phyloP scores from a whole-genome alignment of 2,113 vertebrate genomes.

The Oceanodroma tethys region DNA sequence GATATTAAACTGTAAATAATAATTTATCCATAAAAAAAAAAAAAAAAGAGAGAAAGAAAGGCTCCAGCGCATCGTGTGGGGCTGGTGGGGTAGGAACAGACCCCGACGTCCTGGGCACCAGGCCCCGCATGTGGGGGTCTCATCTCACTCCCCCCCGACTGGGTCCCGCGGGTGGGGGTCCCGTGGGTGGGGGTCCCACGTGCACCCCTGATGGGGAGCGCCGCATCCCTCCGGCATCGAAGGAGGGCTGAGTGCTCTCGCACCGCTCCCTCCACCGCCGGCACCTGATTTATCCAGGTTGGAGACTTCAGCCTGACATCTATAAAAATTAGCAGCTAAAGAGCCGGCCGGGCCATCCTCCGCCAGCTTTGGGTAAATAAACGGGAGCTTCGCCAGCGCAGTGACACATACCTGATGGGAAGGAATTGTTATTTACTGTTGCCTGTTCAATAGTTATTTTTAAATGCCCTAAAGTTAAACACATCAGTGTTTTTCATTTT shows the following conservation, averaged over 20 bases:
- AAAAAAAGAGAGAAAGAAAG: no score
- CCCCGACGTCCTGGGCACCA: fast-evolving
- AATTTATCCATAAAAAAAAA: neutral
- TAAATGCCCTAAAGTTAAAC: neutral
- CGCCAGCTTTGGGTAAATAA: neutral
- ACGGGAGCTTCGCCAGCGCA: fast-evolving
- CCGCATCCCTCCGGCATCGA: fast-evolving
- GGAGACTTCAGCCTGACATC: neutral
- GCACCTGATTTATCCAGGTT: neutral
- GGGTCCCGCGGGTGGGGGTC: neutral
- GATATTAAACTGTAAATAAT: slow-evolving; percentile 60
- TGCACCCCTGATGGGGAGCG: fast-evolving
- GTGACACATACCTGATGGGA: neutral
- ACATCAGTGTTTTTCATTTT: neutral
- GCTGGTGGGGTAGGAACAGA: neutral
- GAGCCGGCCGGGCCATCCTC: fast-evolving
- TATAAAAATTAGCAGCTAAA: neutral
- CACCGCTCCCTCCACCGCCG: neutral
- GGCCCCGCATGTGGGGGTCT: fast-evolving
- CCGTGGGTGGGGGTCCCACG: fast-evolving
- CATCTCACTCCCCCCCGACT: neutral
- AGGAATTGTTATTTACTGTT: neutral
- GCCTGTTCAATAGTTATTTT: neutral
- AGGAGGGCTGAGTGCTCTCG: fast-evolving
- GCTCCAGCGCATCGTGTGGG: fast-evolving